Evolutionary conservation across 2,797 vertebrate genomes (phyloP), one percentile per base, ranked within the genome.

Genomic region (Okamejei kenojei): DNA sequence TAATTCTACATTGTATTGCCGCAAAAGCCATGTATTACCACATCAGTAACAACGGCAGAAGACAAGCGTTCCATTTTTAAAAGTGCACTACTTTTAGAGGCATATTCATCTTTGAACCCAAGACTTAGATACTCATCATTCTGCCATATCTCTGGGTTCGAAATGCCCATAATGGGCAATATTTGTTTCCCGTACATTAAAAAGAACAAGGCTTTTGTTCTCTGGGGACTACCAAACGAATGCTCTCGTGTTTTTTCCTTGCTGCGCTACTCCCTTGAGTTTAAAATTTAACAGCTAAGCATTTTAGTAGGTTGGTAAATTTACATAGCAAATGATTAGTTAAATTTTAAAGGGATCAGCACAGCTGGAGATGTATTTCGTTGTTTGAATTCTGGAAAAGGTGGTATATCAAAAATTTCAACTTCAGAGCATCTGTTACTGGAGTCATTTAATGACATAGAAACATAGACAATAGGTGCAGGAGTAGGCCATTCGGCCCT

Each of bases 211-310:
- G 35, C 32, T 90, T 11, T 45, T 10, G 17, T 74, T 38, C 26
- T 92, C 90, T 54, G 21, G 71, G 38, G 38, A 76, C 76, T n/a
- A n/a, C 26, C 13, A 92, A 92, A 58, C 21, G 11, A 92, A 92
- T 58, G 38, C 26, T 76, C 38, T 76, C 26, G 13, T 19, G n/a
- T 68, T 68, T 65, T 35, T 68, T 19, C 10, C 61, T 21, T 74
- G 76, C 71, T 7, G 23, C 8, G 71, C 73, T 71, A 26, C 7
- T 92, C 71, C 71, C 71, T 7, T 26, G 68, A 76, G 90, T 54
- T 92, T 76, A 92, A 74, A 92, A 92, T 76, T 92, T 54, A 76
- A n/a, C 71, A 76, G 71, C 23, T 74, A 76, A 92, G 71, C 71
- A 76, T 74, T 76, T 92, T 58, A 76, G 11, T 76, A 76, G 71